These are phyloP conservation scores for Phylloscopus whistleri DNA, from an alignment of 2,113 vertebrate species.

Conservation along the genomic window DNA sequence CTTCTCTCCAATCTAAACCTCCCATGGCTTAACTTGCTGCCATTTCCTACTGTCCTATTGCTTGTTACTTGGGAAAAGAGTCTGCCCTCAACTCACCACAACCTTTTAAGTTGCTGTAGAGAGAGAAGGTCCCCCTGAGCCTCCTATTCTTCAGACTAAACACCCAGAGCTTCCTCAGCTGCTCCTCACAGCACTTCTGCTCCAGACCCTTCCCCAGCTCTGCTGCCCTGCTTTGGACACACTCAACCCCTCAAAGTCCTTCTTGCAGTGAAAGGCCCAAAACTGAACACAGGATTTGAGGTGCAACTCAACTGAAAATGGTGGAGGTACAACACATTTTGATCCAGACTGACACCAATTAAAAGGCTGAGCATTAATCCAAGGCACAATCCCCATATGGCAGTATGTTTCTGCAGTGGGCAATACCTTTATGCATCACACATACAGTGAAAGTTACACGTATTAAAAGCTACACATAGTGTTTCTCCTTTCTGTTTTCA, in stretches of 20 bases:
- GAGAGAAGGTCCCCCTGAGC: not conserved
- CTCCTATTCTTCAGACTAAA: not conserved
- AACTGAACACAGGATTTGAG: not conserved
- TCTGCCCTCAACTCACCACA: accelerated
- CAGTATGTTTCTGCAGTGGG: not conserved
- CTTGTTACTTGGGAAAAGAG: not conserved
- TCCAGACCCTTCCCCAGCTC: not conserved
- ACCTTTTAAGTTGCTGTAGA: not conserved
- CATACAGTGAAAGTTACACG: not conserved
- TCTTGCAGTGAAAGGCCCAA: not conserved
- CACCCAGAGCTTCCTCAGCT: not conserved
- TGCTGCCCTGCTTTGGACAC: accelerated
- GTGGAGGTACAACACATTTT: not conserved
- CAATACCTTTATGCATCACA: not conserved
- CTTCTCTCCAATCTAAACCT: not conserved
- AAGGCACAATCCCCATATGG: not conserved
- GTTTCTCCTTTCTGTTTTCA: not conserved
- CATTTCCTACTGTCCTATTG: not conserved
- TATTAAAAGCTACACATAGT: not conserved
- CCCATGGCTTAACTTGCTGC: accelerated
- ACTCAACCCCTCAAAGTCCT: accelerated
- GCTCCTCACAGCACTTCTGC: accelerated
- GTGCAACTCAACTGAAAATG: not conserved
- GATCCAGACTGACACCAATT: not conserved
- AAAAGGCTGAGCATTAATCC: not conserved